Base-by-base conservation (phyloP, 1,140 invertebrate genomes). In the Pseudomyrmex flavicornis region DNA sequence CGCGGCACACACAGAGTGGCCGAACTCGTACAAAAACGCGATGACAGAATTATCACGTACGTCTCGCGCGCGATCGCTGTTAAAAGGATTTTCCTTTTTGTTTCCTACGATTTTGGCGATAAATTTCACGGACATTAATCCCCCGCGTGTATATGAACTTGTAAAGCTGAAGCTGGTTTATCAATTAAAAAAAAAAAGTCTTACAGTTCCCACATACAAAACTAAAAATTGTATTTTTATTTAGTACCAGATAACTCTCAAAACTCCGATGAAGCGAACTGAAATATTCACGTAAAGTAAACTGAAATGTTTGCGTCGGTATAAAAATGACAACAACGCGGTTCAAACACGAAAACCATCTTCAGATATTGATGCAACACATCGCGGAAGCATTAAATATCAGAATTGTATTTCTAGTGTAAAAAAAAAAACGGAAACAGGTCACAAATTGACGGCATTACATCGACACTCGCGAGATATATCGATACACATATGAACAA, bases 11-110 rank as follows among this genome's bases (percentile, higher is more conserved):
- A 35, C 5, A 35, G 35, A 62, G 12, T 7, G 13, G 22, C n/a
- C 52, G 46, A 22, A 58, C n/a, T 50, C 66, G 44, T 46, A 48
- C 35, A 72, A 79, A 80, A 72, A 80, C 35, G n/a, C 54, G 22
- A 26, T 20, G 76, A 50, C 54, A 15, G 54, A 70, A 72, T 72
- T 80, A 72, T 50, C 15, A 70, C 7, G 69, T 9, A 70, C 7
- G 69, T 5, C 54, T 17, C 54, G 54, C 20, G 22, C 44, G 22
- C 44, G 70, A 70, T 58, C 76, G 20, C 35, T 5, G 76, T 15
- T 26, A 22, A 79, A 48, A n/a, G 44, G 35, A 26, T 56, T 35
- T 44, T 35, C 35, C 69, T 17, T 15, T 58, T 70, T 46, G 1
- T 56, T 62, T 48, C 10, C n/a, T 7, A 15, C 3, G 35, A 35